Evolutionary conservation across 2,797 vertebrate genomes (phyloP), one percentile per base, ranked within the genome.

Genomic region (Crenuchus spilurus): DNA sequence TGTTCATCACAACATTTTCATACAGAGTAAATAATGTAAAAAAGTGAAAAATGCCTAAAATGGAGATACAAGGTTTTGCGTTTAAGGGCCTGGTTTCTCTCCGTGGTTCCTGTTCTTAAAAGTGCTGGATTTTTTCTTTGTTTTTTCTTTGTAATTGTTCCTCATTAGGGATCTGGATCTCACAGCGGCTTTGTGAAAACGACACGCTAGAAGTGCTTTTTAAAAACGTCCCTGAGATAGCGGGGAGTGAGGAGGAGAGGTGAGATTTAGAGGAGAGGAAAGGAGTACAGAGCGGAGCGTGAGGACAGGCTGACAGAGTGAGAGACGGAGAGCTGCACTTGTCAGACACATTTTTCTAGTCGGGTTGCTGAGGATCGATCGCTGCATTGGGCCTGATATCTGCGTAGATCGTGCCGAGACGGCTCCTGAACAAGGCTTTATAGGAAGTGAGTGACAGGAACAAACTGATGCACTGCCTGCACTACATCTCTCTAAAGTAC

Each of bases 261-360:
- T 4, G 41, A 46, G 67, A 37, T 3, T n/a, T 13, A 9, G 22
- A 52, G 35, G 16, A 61, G 33, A 72, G 41, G 20, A n/a, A n/a
- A n/a, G n/a, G n/a, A n/a, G n/a, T n/a, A n/a, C n/a, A n/a, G n/a
- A n/a, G n/a, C n/a, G 5, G 11, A 8, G 65, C 13, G 11, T 41
- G 42, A 71, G 74, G 55, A 63, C 11, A 72, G 75, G 48, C 16
- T 54, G 62, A 63, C 55, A 67, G 72, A 37, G 60, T 49, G 55
- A 65, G 69, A 74, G 75, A 66, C 48, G 33, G 42, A 6, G 60
- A 49, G 67, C 35, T 67, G 79, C 61, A 77, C 81, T 86, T 84
- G 83, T 86, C 84, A 82, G 76, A 78, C 78, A 76, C 79, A 80
- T 87, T 84, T 90, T 84, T 88, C 69, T 76, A 74, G 71, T 83